Base-by-base conservation (phyloP, 2,113 vertebrate species). In the Rattus rattus region DNA sequence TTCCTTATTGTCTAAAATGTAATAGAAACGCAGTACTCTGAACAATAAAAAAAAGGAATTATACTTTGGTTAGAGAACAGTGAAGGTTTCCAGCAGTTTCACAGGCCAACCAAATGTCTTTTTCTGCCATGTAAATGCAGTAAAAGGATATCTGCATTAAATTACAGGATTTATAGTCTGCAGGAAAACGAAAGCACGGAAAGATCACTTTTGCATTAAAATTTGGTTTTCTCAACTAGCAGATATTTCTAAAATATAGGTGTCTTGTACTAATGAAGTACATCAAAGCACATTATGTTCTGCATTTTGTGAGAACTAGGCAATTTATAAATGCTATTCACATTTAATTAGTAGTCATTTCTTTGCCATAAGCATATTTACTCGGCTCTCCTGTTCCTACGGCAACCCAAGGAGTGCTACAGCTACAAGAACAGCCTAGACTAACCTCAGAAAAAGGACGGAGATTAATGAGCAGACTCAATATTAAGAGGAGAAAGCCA, bases 271-370 rank as follows among this genome's bases (percentile, higher is more conserved):
- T 97, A 94, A 87, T 24, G 61, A 97, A 96, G 54, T 94, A 52
- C 95, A 97, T 97, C 52, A 54, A 97, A 98, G 97, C 94, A 95
- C 94, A 94, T 94, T 98, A 95, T 56, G 61, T 94, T 96, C 93
- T 79, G 61, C 95, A 12, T 97, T 97, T 85, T 95, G 96, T 96
- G 97, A 97, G 98, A 96, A 94, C 97, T 88, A 98, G 97, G 98
- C 97, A 98, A 98, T 98, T 98, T 98, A 97, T 98, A 98, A 98
- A 97, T 96, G 98, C 98, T 97, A 96, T 98, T 98, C 98, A 98
- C 98, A 99, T 99, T 99, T 99, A 99, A 99, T 99, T 99, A 99
- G 99, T 97, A 98, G 98, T 99, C 99, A 99, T 99, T 99, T 98
- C 98, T 99, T 98, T 98, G 98, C 99, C 98, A 98, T 98, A 99